Percentiles rank a stretch among this genome's conserved stretches.
These are phyloP conservation scores for Thecophora atra DNA, from an alignment of 2,888 invertebrate species.

Conservation along the genomic window DNA sequence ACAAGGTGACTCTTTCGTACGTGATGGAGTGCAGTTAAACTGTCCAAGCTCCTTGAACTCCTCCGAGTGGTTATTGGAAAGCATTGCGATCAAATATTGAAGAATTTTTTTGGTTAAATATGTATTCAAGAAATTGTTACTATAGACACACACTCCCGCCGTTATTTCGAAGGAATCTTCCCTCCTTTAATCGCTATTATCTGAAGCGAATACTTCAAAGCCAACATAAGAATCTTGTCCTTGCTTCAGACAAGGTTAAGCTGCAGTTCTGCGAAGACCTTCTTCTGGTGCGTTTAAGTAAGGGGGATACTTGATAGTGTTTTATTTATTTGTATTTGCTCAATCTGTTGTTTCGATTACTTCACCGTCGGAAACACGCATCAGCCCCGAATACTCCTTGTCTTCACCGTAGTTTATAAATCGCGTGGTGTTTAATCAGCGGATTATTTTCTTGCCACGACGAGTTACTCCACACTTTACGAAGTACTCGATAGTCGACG, in stretches of 20 bases:
- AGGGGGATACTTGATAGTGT: background rate
- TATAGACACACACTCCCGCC: too few species aligned
- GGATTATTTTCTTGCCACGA: background rate
- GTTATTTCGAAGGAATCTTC: background rate
- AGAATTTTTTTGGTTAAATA: too few species aligned
- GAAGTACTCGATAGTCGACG: too few species aligned
- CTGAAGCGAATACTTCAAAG: too few species aligned
- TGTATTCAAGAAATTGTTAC: too few species aligned
- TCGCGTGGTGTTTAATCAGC: background rate
- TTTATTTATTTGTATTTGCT: background rate
- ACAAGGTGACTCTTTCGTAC: too few species aligned
- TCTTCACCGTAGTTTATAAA: background rate
- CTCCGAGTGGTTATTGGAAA: too few species aligned
- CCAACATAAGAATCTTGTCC: too few species aligned
- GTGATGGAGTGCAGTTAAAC: too few species aligned
- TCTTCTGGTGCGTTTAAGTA: background rate
- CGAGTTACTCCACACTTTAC: background rate
- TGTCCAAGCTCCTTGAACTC: too few species aligned
- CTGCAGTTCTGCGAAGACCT: background rate
- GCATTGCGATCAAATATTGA: too few species aligned
- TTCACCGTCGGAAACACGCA: background rate
- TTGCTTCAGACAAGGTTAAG: background rate
- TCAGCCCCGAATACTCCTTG: background rate
- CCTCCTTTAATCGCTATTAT: background rate
- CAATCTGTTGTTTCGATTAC: background rate